Evolutionary conservation across 2,113 vertebrate species (phyloP).

Genomic region (Pseudorectes ferrugineus): DNA sequence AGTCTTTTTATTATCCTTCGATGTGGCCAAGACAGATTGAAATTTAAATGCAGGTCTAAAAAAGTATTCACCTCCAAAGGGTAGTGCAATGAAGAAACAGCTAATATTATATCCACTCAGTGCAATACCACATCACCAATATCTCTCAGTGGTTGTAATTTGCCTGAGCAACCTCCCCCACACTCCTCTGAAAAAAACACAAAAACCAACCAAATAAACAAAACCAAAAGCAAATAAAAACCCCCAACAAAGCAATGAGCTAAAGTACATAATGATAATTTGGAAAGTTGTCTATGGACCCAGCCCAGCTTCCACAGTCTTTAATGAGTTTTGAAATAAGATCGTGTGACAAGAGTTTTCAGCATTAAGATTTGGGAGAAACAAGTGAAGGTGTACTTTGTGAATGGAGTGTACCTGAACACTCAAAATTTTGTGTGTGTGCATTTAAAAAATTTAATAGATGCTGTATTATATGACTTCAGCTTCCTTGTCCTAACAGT

Average conservation of each 20-base stretch:
- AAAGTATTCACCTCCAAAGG: not conserved
- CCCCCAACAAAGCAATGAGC: rapidly evolving
- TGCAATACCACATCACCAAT: not conserved
- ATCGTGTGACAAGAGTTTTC: not conserved
- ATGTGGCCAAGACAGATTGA: not conserved
- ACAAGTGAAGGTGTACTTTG: not conserved
- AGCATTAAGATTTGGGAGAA: not conserved
- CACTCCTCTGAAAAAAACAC: not conserved
- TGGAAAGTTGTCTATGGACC: not conserved
- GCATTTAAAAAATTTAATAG: not conserved
- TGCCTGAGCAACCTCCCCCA: rapidly evolving
- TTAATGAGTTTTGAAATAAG: not conserved
- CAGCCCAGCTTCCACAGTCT: not conserved
- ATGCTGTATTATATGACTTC: not conserved
- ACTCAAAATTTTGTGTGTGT: not conserved
- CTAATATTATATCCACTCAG: not conserved
- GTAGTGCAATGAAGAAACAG: not conserved
- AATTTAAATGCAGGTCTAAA: not conserved
- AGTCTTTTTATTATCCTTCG: not conserved
- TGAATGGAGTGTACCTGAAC: not conserved
- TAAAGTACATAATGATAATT: not conserved
- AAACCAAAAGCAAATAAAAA: not conserved
- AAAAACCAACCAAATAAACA: not conserved
- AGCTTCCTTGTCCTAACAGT: not conserved
- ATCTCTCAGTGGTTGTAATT: not conserved